Evolutionary conservation across 2,113 vertebrate genomes (phyloP).

Genomic region (Cyprinodon variegatus): DNA sequence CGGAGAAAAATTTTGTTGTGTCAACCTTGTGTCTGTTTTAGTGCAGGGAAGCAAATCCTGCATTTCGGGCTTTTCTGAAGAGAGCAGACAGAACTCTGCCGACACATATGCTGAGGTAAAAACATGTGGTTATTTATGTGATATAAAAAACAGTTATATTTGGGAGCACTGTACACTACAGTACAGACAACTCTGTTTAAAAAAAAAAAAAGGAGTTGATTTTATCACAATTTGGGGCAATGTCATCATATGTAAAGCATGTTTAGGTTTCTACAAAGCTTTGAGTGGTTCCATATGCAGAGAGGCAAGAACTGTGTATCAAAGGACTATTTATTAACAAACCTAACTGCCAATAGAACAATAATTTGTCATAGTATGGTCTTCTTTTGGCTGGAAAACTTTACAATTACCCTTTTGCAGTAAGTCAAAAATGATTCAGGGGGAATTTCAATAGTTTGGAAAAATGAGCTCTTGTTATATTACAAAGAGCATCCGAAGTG

Average conservation of each 20-base stretch:
- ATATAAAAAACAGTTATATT: too few relatives aligned
- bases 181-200: too few relatives aligned
- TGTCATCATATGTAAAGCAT: background rate
- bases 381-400: background rate
- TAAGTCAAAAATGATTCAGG: too few relatives aligned
- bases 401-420: too few relatives aligned
- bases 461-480: too few relatives aligned
- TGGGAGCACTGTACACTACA: too few relatives aligned
- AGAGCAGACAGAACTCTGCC: constrained; percentile 78
- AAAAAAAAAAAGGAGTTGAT: too few relatives aligned
- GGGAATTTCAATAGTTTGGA: too few relatives aligned
- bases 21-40: constrained; percentile 40
- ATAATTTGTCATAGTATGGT: background rate
- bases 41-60: constrained; percentile 83
- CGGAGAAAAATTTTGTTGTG: background rate
- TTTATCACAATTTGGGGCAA: background rate
- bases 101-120: constrained; percentile 86
- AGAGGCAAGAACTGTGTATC: too few relatives aligned
- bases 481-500: too few relatives aligned
- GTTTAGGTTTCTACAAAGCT: too few relatives aligned
- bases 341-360: background rate
- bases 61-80: constrained; percentile 86
- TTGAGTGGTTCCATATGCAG: too few relatives aligned
- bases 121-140: background rate
- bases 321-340: background rate